Evolutionary conservation across 2,888 invertebrate species (phyloP).

Genomic region (Trachelus troglodyta): DNA sequence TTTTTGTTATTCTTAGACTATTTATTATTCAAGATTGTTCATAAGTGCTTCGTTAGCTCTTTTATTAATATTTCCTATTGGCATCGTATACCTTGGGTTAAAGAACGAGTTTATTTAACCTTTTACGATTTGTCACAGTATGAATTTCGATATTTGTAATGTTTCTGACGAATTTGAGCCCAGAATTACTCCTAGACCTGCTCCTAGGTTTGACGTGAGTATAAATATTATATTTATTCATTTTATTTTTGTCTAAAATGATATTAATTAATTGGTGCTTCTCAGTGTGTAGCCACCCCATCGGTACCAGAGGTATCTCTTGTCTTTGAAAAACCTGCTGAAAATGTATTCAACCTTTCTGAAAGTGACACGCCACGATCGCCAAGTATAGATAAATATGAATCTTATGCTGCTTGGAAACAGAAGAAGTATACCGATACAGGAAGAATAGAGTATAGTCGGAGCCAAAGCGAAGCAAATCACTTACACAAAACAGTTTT

Average conservation of each 20-base stretch:
- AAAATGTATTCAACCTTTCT: slow-evolving; percentile 1
- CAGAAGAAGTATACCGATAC: slow-evolving; percentile 26
- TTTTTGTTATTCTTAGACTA: not conserved
- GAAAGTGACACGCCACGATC: slow-evolving; percentile 21
- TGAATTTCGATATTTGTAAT: slow-evolving; percentile 35
- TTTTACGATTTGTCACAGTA: slow-evolving; percentile 11
- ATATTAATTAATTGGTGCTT: not conserved
- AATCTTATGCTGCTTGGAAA: slow-evolving; percentile 54
- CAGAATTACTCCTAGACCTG: slow-evolving; percentile 46
- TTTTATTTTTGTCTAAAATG: not conserved
- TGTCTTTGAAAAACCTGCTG: slow-evolving; percentile 47
- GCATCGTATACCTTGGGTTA: not conserved
- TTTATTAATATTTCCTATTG: not conserved
- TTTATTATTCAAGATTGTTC: not conserved
- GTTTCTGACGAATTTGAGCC: slow-evolving; percentile 54
- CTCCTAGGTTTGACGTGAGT: slow-evolving; percentile 44
- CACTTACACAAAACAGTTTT: slow-evolving; percentile 1
- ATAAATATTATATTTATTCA: not conserved
- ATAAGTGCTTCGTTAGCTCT: not conserved
- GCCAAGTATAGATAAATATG: slow-evolving; percentile 24
- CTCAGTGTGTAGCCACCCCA: slow-evolving; percentile 43
- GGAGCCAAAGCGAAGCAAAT: slow-evolving; percentile 14
- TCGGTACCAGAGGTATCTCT: slow-evolving; percentile 59
- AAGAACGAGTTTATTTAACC: not conserved
- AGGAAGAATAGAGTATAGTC: slow-evolving; percentile 5